Evolutionary conservation across 2,113 vertebrate genomes (phyloP).

Genomic region (Catharus minimus): DNA sequence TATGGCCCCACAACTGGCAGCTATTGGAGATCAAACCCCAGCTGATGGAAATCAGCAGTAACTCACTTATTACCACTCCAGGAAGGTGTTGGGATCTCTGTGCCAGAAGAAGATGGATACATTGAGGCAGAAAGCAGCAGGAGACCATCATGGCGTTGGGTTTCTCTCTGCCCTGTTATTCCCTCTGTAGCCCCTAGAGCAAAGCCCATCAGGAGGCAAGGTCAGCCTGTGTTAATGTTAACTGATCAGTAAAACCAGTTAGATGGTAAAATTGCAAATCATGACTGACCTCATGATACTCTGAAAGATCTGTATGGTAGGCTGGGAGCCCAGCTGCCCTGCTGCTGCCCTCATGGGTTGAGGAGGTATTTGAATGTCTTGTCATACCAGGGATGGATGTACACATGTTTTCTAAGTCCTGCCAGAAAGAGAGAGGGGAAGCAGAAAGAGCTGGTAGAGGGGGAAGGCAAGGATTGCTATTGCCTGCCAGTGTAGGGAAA

Average conservation of each 20-base stretch:
- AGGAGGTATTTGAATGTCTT: not conserved
- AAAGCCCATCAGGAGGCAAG: not conserved
- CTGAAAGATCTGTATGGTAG: not conserved
- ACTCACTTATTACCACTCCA: not conserved
- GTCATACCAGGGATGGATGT: not conserved
- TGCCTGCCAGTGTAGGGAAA: not conserved
- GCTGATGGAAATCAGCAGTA: not conserved
- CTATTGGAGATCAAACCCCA: not conserved
- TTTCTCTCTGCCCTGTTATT: not conserved
- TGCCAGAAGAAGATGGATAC: no score
- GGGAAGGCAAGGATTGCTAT: not conserved
- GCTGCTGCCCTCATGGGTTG: not conserved
- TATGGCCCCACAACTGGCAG: not conserved
- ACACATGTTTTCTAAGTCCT: not conserved
- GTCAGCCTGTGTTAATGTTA: not conserved
- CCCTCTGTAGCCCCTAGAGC: not conserved
- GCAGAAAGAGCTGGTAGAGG: not conserved
- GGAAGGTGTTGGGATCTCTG: not conserved
- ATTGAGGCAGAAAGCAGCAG: not conserved
- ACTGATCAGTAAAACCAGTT: not conserved
- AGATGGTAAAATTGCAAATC: not conserved
- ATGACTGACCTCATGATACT: accelerated
- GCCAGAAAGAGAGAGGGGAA: not conserved
- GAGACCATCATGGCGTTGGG: not conserved
- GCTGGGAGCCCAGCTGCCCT: not conserved